Evolutionary conservation across 2,113 vertebrate genomes (phyloP).

Genomic region (Aldabrachelys gigantea): DNA sequence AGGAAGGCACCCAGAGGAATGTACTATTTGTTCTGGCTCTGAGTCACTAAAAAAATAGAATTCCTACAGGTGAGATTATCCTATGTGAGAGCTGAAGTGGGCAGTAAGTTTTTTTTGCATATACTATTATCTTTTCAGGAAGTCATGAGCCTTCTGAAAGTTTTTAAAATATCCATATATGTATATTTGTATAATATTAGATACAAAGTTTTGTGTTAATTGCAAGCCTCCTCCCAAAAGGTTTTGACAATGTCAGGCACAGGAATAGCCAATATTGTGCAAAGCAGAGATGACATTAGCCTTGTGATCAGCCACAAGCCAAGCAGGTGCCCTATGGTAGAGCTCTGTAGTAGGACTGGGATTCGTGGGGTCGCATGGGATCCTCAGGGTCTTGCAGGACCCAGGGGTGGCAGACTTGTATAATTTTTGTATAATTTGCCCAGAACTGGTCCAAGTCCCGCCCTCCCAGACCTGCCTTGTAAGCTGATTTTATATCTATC

Average conservation of each 20-base stretch:
- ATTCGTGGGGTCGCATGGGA: background rate
- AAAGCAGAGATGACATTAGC: background rate
- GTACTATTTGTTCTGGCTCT: background rate
- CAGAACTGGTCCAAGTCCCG: too few relatives aligned
- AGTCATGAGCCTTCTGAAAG: background rate
- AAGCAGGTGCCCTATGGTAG: background rate
- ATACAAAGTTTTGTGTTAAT: background rate
- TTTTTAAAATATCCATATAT: background rate
- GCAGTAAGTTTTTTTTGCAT: background rate
- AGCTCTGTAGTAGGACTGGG: background rate
- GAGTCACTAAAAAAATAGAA: background rate
- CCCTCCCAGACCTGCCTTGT: too few relatives aligned
- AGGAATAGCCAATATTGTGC: background rate
- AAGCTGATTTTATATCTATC: too few relatives aligned
- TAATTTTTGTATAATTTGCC: too few relatives aligned
- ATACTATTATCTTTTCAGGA: background rate
- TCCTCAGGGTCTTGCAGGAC: too few relatives aligned
- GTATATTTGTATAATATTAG: background rate
- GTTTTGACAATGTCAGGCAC: background rate
- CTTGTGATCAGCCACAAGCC: background rate
- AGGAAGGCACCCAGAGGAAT: background rate
- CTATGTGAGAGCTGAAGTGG: background rate
- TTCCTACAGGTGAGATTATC: background rate
- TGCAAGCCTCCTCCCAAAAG: background rate
- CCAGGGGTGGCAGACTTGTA: too few relatives aligned